Conservation (phyloP, 2,888 invertebrate species). For the Apamea epomidion region DNA sequence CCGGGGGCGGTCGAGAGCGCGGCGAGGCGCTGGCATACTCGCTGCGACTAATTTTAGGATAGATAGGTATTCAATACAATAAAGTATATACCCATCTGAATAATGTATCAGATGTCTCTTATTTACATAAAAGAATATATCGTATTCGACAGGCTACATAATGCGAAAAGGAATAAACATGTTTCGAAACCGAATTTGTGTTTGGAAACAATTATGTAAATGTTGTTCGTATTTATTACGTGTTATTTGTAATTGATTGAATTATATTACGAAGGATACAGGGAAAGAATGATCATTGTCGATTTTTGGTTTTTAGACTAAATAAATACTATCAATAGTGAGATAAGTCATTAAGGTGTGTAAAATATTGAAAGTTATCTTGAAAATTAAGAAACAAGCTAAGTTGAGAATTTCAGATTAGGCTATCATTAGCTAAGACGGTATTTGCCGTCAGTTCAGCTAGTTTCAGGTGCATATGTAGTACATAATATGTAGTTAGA, state of each 20-base stretch:
- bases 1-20: constrained; percentile 73
- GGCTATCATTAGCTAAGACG: constrained; percentile 27
- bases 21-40: constrained; percentile 61
- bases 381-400: constrained; percentile 28
- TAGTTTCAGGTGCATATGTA: constrained; percentile 14
- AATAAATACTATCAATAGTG: not conserved
- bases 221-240: constrained; percentile 29
- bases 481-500: constrained; percentile 13
- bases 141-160: constrained; percentile 17
- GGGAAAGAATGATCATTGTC: not conserved
- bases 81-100: constrained; percentile 14
- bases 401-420: constrained; percentile 24
- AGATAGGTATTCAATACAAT: constrained; percentile 22
- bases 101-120: constrained; percentile 37
- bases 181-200: constrained; percentile 31
- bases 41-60: constrained; percentile 58
- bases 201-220: constrained; percentile 33
- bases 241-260: constrained; percentile 16
- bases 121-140: constrained; percentile 25
- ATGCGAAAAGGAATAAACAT: constrained; percentile 39
- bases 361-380: constrained; percentile 34
- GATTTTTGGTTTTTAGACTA: not conserved
- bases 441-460: constrained; percentile 16
- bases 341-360: not conserved
- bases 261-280: not conserved